Evolutionary conservation across 2,113 vertebrate genomes (phyloP), one percentile per base, ranked within the genome.

Genomic region (Cinclus mexicanus): DNA sequence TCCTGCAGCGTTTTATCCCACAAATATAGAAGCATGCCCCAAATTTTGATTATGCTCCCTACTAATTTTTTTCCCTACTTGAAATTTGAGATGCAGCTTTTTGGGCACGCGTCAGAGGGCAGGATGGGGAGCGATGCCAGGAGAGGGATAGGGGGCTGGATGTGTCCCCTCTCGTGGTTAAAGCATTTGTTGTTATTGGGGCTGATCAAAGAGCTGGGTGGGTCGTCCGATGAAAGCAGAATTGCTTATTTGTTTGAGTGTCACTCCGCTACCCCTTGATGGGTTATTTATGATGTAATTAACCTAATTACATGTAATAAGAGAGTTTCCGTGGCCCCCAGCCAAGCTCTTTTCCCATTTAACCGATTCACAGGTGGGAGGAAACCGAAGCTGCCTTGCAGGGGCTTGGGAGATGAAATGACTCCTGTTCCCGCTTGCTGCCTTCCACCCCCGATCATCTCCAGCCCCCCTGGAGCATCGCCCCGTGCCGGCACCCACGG

Each of bases 271-370:
- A 96, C 96, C 96, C 93, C 97, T 97, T 97, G 97, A 97, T 97
- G 97, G 97, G 95, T 96, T 97, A 97, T 97, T 97, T 97, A 97
- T 96, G 95, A 97, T 97, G 96, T 95, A 97, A 97, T 97, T 97
- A 97, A 97, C 94, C 96, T 97, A 97, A 97, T 97, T 97, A 97
- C 97, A 96, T 95, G 97, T 95, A 97, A 97, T 97, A 96, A 93
- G 93, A 96, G 95, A 94, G 90, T 95, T 97, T 96, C 95, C 79
- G 71, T 97, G 97, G 97, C 96, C 92, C 90, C 80, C 81, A 95
- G 96, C 97, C 97, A 97, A 97, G 91, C 86, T 87, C 83, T 97
- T 97, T 97, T 97, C 95, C 95, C 92, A 96, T 97, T 96, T 97
- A 96, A 96, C 94, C 18, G 67, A 94, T 96, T 97, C 97, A 97